Conservation (phyloP, 1,140 invertebrate species). For the Drosophila sechellia region DNA sequence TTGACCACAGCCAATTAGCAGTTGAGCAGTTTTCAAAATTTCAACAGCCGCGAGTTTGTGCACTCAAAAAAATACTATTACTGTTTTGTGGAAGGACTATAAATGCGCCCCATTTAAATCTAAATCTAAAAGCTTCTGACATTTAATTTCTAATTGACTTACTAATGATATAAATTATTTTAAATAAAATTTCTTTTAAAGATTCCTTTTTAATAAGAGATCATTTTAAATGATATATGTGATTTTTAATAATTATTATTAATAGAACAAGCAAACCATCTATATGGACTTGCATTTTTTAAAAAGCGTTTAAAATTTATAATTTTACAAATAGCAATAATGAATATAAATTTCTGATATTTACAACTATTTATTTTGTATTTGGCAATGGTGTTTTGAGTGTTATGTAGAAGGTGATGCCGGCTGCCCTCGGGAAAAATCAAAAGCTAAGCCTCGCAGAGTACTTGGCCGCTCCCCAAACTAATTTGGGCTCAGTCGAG, state of each 20-base stretch:
- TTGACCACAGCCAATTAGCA: conserved; percentile 72
- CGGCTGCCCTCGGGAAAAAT: conserved; percentile 21
- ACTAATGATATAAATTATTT: no score
- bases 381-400: not conserved
- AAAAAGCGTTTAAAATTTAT: no score
- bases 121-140: rapidly evolving
- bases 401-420: not conserved
- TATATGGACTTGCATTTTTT: no score
- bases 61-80: conserved; percentile 4
- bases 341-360: not conserved
- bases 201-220: no score
- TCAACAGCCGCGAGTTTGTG: conserved; percentile 15
- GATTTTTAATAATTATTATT: no score
- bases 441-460: conserved; percentile 38
- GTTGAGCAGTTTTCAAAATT: conserved; percentile 74
- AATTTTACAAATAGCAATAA: not conserved
- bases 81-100: no score
- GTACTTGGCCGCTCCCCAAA: conserved; percentile 58
- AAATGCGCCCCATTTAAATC: not conserved
- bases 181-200: no score
- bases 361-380: not conserved
- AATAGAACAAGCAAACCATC: no score
- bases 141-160: not conserved
- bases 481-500: conserved; percentile 72
- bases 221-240: no score